Conservation (phyloP, 2,888 invertebrate species). For the Epinotia brunnichana region DNA sequence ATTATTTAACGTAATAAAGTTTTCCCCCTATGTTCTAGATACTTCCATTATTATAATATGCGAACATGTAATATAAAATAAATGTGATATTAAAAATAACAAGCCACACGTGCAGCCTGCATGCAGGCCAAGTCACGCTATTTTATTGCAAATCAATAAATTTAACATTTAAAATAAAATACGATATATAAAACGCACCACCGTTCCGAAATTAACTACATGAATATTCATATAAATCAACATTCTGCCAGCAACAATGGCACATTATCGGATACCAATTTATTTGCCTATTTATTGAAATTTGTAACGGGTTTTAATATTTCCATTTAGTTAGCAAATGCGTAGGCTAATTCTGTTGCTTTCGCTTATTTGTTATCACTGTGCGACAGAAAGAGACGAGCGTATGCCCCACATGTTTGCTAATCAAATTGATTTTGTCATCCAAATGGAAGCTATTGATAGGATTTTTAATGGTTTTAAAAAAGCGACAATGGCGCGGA, state of each 20-base stretch:
- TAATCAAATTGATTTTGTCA: constrained; percentile 73
- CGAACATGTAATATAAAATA: constrained; percentile 28
- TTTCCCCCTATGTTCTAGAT: no score
- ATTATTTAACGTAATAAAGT: no score
- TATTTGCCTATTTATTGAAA: constrained; percentile 82
- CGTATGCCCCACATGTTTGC: constrained; percentile 55
- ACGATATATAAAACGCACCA: constrained; percentile 44
- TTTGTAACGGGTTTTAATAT: constrained; percentile 77
- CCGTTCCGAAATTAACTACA: constrained; percentile 63
- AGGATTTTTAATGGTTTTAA: constrained; percentile 81
- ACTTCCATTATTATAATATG: background rate
- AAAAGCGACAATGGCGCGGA: constrained; percentile 79
- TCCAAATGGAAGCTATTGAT: constrained; percentile 76
- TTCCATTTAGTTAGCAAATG: constrained; percentile 60
- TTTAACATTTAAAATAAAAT: constrained; percentile 46
- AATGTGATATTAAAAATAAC: constrained; percentile 39
- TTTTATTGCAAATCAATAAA: constrained; percentile 59
- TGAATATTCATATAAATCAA: constrained; percentile 84
- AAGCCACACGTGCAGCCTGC: constrained; percentile 40
- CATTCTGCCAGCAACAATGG: constrained; percentile 73
- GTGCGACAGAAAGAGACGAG: constrained; percentile 62
- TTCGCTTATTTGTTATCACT: constrained; percentile 53
- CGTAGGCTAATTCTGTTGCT: constrained; percentile 59
- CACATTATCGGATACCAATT: constrained; percentile 78
- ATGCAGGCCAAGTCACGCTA: constrained; percentile 55